Percentiles rank a stretch among this genome's conserved stretches.
These are phyloP conservation scores for Drosophila parthenogenetica DNA, from an alignment of 2,888 invertebrate species.

Conservation along the genomic window DNA sequence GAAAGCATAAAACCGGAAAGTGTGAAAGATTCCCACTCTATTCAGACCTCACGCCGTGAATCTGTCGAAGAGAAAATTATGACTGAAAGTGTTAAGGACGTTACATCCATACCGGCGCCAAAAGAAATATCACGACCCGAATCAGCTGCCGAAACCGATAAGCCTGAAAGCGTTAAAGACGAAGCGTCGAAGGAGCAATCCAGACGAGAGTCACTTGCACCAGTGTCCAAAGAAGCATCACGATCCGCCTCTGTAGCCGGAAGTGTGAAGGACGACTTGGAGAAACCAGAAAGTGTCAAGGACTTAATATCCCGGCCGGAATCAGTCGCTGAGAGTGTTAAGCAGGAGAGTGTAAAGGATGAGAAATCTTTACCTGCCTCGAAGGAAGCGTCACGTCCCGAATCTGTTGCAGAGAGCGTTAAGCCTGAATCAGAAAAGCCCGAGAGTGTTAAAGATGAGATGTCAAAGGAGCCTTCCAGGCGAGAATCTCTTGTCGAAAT, in stretches of 20 bases:
- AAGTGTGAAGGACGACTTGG: slow-evolving; percentile 2
- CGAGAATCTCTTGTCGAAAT: slow-evolving; percentile 32
- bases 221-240: slow-evolving; percentile 53
- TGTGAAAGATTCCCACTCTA: too few relatives aligned
- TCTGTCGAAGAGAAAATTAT: too few relatives aligned
- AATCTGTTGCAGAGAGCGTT: slow-evolving; percentile 38
- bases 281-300: neutral
- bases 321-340: slow-evolving; percentile 26
- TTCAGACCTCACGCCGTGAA: too few relatives aligned
- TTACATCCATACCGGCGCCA: slow-evolving; percentile 24
- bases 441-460: slow-evolving; percentile 20
- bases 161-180: slow-evolving; percentile 22
- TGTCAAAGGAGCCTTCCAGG: slow-evolving; percentile 33
- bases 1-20: slow-evolving; percentile 17
- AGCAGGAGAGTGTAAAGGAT: slow-evolving; percentile 23
- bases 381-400: slow-evolving; percentile 36
- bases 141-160: slow-evolving; percentile 34
- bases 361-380: slow-evolving; percentile 9
- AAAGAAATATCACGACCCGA: slow-evolving; percentile 48
- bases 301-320: slow-evolving; percentile 5
- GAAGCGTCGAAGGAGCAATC: slow-evolving; percentile 27
- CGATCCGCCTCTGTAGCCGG: slow-evolving; percentile 28
- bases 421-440: slow-evolving; percentile 26
- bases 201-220: slow-evolving; percentile 26
- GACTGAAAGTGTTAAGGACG: too few relatives aligned